phyloP scores from a whole-genome alignment of 1,140 invertebrate species.

The Leptinotarsa lineolata region DNA sequence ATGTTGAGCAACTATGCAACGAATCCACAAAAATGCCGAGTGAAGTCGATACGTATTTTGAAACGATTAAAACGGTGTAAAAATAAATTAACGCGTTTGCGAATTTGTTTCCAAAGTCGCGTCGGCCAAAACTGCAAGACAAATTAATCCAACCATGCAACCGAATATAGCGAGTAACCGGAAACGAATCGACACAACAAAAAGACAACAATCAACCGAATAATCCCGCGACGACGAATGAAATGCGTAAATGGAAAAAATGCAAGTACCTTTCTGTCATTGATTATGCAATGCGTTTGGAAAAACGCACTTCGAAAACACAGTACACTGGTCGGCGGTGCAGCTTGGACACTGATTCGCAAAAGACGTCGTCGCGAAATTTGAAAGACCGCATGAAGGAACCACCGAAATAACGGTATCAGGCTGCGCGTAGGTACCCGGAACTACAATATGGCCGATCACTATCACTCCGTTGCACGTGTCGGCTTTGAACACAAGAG shows the following conservation, averaged over 20 bases:
- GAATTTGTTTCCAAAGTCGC: neutral
- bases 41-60: neutral
- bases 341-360: constrained; percentile 8
- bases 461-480: constrained; percentile 22
- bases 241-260: constrained; percentile 4
- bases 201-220: neutral
- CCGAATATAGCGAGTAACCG: neutral
- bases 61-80: neutral
- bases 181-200: constrained; percentile 1
- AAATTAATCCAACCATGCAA: neutral
- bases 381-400: constrained; percentile 19
- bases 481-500: constrained; percentile 16
- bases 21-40: neutral
- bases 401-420: constrained; percentile 14
- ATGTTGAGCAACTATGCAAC: neutral
- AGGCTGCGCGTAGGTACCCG: constrained; percentile 21
- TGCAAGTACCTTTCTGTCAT: constrained; percentile 29
- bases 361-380: constrained; percentile 11
- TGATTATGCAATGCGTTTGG: constrained; percentile 30
- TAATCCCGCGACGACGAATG: neutral
- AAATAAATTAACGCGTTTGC: constrained; percentile 1
- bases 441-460: constrained; percentile 28
- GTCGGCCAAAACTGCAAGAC: neutral
- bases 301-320: constrained; percentile 23
- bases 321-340: too few species aligned